phyloP scores from a whole-genome alignment of 2,888 invertebrate genomes.

The Pyrocoelia pectoralis region DNA sequence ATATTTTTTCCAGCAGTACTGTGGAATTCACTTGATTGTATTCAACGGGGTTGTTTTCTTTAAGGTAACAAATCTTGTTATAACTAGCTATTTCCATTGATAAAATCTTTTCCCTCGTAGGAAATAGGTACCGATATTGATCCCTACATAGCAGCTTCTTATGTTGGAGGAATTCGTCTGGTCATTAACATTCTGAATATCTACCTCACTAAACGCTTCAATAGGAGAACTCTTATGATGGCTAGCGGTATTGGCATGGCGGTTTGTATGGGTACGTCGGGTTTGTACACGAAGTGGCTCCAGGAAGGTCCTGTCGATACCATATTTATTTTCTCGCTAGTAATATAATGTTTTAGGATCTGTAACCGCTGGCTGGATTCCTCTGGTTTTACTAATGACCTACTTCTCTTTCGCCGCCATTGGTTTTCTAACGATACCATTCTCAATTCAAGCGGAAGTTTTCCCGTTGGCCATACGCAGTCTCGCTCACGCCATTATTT shows the following conservation, averaged over 20 bases:
- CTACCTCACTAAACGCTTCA: constrained; percentile 62
- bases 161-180: constrained; percentile 64
- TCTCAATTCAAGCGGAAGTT: constrained; percentile 72
- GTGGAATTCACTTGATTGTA: constrained; percentile 68
- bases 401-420: constrained; percentile 69
- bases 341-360: constrained; percentile 52
- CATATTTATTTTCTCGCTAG: no score
- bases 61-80: constrained; percentile 58
- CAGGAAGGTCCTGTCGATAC: no score
- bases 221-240: constrained; percentile 63
- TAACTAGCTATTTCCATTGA: not conserved
- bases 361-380: constrained; percentile 58
- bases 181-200: constrained; percentile 65
- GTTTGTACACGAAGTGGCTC: constrained; percentile 60
- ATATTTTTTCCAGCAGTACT: constrained; percentile 68
- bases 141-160: constrained; percentile 45
- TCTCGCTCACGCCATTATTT: constrained; percentile 66
- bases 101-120: not conserved
- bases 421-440: constrained; percentile 68
- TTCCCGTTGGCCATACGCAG: constrained; percentile 69
- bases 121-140: constrained; percentile 46
- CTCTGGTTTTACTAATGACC: constrained; percentile 62
- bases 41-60: constrained; percentile 70
- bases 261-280: constrained; percentile 63
- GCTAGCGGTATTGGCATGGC: constrained; percentile 64